Percentiles rank a stretch among this genome's conserved stretches.
Evolutionary conservation across 2,113 vertebrate species (phyloP).

Genomic region (Mustela lutreola): DNA sequence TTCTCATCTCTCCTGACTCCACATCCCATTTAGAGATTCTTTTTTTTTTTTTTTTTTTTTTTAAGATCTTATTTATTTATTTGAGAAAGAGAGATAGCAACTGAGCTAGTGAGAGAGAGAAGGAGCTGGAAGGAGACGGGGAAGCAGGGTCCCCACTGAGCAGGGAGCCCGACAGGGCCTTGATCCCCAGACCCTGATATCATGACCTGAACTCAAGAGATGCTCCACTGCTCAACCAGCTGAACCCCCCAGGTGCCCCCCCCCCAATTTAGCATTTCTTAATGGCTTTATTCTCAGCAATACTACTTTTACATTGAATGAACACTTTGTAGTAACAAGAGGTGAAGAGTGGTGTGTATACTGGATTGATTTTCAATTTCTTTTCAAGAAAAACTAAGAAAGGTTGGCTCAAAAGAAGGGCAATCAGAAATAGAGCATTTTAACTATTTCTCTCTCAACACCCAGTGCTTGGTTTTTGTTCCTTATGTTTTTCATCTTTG

Average conservation of each 20-base stretch:
- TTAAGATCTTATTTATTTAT: background rate
- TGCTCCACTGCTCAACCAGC: too few species aligned
- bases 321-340: constrained; percentile 55
- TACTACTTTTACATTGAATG: constrained; percentile 46
- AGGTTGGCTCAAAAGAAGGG: constrained; percentile 45
- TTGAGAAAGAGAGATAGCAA: too few species aligned
- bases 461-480: background rate
- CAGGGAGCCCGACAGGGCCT: too few species aligned
- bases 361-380: constrained; percentile 71
- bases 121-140: too few species aligned
- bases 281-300: constrained; percentile 36
- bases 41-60: background rate
- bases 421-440: constrained; percentile 2
- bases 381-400: constrained; percentile 66
- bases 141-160: too few species aligned
- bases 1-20: background rate
- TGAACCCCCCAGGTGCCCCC: too few species aligned
- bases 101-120: too few species aligned
- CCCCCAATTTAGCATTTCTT: constrained; percentile 2
- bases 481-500: background rate
- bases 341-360: background rate
- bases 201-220: too few species aligned
- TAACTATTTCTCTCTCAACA: background rate
- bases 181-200: too few species aligned
- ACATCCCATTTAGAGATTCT: too few species aligned